Percentiles rank a stretch among this genome's conserved stretches.
Conservation (phyloP, 2,888 invertebrate species). For the Heteromurus nitidus region DNA sequence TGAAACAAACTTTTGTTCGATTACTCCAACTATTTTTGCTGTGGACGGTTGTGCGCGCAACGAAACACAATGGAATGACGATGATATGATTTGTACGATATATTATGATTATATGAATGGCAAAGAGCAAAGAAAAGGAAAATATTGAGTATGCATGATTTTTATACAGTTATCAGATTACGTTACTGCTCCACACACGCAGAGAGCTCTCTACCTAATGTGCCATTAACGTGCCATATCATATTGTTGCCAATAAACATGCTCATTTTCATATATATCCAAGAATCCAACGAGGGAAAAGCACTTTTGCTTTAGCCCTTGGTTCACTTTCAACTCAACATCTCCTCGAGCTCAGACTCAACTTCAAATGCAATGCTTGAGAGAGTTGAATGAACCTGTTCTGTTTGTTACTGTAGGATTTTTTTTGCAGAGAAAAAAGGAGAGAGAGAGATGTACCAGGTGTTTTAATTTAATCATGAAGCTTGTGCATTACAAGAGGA, state of each 20-base stretch:
- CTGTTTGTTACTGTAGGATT: constrained; percentile 37
- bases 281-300: neutral
- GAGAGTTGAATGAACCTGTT: constrained; percentile 64
- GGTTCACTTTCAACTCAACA: constrained; percentile 3
- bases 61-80: no score
- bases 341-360: neutral
- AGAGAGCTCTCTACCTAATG: neutral
- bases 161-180: neutral
- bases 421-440: constrained; percentile 11
- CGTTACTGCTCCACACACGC: neutral
- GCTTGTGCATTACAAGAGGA: no score
- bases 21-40: no score
- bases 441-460: constrained; percentile 59
- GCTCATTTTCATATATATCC: no score
- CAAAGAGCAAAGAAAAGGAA: neutral
- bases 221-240: constrained; percentile 4
- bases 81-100: no score
- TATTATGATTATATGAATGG: neutral
- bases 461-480: constrained; percentile 57
- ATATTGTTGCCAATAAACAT: constrained; percentile 5
- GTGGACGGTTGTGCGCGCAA: no score
- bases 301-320: neutral
- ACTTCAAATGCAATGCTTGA: constrained; percentile 4
- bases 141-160: neutral
- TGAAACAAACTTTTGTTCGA: no score